Conservation (phyloP, 2,113 vertebrate species). For the Camelus dromedarius region DNA sequence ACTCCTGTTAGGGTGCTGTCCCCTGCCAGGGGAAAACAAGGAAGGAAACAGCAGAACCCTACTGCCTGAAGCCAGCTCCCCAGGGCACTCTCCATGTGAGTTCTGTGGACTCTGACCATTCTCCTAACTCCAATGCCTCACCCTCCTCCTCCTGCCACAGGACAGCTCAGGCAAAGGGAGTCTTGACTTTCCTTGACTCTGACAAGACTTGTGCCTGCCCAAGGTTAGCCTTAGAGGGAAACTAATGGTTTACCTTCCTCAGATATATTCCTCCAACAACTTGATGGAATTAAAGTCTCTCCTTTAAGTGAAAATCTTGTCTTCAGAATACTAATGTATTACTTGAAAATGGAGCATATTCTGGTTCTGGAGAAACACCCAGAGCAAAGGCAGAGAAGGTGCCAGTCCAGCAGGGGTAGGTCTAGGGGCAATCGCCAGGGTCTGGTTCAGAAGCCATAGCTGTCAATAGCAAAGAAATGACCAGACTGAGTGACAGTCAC, state of each 20-base stretch:
- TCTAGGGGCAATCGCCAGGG: not conserved
- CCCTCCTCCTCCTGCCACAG: not conserved
- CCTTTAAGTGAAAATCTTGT: not conserved
- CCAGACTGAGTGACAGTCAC: not conserved
- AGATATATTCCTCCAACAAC: not conserved
- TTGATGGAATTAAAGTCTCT: not conserved
- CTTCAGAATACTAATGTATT: not conserved
- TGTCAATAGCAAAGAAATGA: not conserved
- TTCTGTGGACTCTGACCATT: not conserved
- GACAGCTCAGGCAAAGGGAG: not conserved
- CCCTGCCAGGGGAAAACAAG: not conserved
- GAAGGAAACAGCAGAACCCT: not conserved
- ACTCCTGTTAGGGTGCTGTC: not conserved
- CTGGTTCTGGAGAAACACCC: not conserved
- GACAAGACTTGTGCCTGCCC: not conserved
- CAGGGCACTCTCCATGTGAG: rapidly evolving
- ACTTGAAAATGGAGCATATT: not conserved
- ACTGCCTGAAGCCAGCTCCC: not conserved
- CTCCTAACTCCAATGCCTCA: not conserved
- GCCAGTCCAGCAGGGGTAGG: not conserved
- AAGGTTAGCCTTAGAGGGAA: not conserved
- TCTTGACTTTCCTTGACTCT: not conserved
- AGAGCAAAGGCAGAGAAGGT: not conserved
- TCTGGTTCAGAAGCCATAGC: not conserved
- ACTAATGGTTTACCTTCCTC: not conserved